A percentile compares a stretch with the other conserved stretches of the same genome.
Conservation (phyloP, 1,140 invertebrate species). For the Cotesia chilonis region DNA sequence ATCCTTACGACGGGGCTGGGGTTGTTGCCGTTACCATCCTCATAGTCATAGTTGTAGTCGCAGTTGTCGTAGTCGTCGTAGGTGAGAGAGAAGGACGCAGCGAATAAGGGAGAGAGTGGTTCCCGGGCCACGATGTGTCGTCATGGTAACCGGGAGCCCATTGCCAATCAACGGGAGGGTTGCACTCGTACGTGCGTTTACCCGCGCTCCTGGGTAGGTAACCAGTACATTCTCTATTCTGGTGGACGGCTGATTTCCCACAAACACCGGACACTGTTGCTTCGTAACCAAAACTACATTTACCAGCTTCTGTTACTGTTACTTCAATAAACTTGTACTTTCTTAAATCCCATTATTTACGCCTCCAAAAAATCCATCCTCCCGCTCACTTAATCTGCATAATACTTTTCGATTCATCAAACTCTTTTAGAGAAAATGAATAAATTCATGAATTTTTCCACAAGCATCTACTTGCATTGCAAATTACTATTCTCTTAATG, state of each 20-base stretch:
- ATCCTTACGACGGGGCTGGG: background rate
- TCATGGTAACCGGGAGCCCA: constrained; percentile 42
- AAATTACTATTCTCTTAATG: constrained; percentile 1
- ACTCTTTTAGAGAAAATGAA: background rate
- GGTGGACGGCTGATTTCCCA: background rate
- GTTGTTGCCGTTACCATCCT: no score
- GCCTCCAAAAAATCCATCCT: no score
- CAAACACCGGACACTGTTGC: constrained; percentile 36
- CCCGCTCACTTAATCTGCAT: no score
- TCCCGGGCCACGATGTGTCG: constrained; percentile 42
- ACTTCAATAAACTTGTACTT: background rate
- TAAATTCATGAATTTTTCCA: constrained; percentile 1
- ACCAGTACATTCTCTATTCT: constrained; percentile 11
- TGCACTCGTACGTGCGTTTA: constrained; percentile 44
- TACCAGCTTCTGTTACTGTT: background rate
- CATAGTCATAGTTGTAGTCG: no score
- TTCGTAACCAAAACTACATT: background rate
- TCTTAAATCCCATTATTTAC: constrained; percentile 2
- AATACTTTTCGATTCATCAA: background rate
- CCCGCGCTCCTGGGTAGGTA: constrained; percentile 21
- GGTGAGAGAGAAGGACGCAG: constrained; percentile 23
- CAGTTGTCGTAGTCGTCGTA: background rate
- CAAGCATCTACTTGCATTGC: constrained; percentile 11
- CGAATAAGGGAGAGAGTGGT: constrained; percentile 30
- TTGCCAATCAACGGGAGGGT: constrained; percentile 42